Base-by-base conservation (phyloP, 2,888 invertebrate species). In the Folsomia candida region DNA sequence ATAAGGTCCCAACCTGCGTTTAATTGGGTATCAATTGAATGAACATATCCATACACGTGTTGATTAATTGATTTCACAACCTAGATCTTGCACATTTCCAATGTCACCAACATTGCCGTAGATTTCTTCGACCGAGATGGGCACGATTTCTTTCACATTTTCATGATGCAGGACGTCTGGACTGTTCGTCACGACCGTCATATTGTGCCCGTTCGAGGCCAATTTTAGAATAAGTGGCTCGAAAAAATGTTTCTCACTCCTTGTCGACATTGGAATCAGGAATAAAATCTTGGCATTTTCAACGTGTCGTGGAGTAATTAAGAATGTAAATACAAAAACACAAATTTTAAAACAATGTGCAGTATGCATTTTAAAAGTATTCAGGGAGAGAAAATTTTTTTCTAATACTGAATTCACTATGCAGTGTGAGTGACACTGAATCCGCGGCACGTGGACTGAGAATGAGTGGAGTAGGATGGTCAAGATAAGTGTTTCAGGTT, bases 191-290 rank as follows among this genome's bases (percentile, higher is more conserved):
- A 59, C 59, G 24, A 59, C 59, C 6, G 59, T 59, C 24, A 59
- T 2, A 14, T 3, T 25, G 25, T 59, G 59, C 6, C 59, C 59
- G 3, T 59, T 3, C 57, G n/a, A 25, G 11, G 59, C 59, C 27
- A 59, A 59, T 59, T 11, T 6, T 11, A 4, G 2, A n/a, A 59
- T 59, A 3, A 59, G n/a, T 11, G 59, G 59, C 4, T 20, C 22
- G 59, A 25, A 59, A 26, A 59, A 59, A n/a, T 59, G 59, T 25
- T 59, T 59, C 26, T 59, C 59, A 59, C 59, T 59, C 27, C 59
- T 3, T 6, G 59, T 59, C 4, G 59, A 14, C 24, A 59, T 26
- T 11, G 59, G 59, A 25, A 59, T 26, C 24, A 59, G 59, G 59
- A 59, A 59, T 25, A 59, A 59, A 25, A 59, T 59, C 6, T 26